Conservation (phyloP, 37 sponge, comb jelly and placozoan genomes). For the Ephydatia muelleri region DNA sequence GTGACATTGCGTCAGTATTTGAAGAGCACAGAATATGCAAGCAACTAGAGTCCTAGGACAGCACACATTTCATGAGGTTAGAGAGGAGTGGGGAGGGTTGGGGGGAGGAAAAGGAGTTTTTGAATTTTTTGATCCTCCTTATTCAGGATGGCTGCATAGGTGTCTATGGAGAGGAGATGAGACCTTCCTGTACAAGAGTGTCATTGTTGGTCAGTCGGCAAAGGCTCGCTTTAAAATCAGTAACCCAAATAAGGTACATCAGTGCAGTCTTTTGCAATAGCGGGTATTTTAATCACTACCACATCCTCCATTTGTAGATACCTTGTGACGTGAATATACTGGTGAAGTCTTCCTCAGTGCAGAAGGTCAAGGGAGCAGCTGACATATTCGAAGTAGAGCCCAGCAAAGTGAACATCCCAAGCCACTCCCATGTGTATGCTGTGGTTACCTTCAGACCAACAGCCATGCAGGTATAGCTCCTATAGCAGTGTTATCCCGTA, state of each 20-base stretch:
- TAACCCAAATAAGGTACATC: slow-evolving; percentile 86
- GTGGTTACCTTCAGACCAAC: slow-evolving; percentile 88
- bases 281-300: background rate
- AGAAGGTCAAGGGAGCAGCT: slow-evolving; percentile 36
- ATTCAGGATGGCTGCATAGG: slow-evolving; percentile 63
- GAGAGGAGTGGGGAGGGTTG: too few relatives aligned
- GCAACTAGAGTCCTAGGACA: slow-evolving; percentile 65
- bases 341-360: slow-evolving; percentile 20
- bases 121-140: background rate
- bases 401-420: slow-evolving; percentile 66
- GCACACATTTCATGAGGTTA: slow-evolving; percentile 52
- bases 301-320: slow-evolving; percentile 47
- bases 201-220: slow-evolving; percentile 85
- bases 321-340: slow-evolving; percentile 82
- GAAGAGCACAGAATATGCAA: slow-evolving; percentile 95
- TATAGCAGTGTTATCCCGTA: too few relatives aligned
- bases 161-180: slow-evolving; percentile 90
- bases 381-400: slow-evolving; percentile 91
- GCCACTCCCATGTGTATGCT: slow-evolving; percentile 86
- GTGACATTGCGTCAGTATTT: slow-evolving; percentile 80
- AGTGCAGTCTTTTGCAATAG: too few relatives aligned
- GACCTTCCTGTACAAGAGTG: slow-evolving; percentile 88
- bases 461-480: slow-evolving; percentile 91
- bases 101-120: too few relatives aligned
- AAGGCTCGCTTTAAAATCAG: slow-evolving; percentile 87